Evolutionary conservation across 2,113 vertebrate genomes (phyloP).

Genomic region (Petromus typicus): DNA sequence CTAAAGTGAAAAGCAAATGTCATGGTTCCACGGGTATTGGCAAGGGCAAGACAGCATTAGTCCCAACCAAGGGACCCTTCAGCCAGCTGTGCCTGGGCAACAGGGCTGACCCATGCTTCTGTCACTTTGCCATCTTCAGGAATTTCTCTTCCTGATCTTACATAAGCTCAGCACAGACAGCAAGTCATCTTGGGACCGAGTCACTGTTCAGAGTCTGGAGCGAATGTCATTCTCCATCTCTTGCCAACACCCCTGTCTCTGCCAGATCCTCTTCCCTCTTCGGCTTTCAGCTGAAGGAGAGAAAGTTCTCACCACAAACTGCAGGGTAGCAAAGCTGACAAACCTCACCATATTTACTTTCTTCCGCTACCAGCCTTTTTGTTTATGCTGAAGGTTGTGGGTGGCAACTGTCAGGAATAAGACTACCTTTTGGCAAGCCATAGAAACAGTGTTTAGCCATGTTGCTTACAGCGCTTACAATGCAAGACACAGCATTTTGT

Average conservation of each 20-base stretch:
- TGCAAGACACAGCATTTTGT: background rate
- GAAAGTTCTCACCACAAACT: background rate
- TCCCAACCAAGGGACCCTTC: background rate
- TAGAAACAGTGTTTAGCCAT: background rate
- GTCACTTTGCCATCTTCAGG: too few species aligned
- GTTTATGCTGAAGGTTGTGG: background rate
- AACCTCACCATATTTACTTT: background rate
- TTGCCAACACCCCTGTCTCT: background rate
- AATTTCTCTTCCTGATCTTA: background rate
- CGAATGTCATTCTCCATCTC: fast-evolving
- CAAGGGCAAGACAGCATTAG: background rate
- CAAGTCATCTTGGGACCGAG: too few species aligned
- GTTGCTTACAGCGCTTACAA: background rate
- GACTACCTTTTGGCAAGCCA: too few species aligned
- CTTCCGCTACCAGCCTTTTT: background rate
- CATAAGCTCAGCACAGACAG: background rate
- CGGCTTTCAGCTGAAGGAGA: background rate
- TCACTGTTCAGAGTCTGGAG: background rate
- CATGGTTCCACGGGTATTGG: background rate
- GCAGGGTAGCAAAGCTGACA: background rate
- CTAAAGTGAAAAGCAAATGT: background rate
- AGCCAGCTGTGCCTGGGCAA: too few species aligned
- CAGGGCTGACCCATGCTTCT: background rate
- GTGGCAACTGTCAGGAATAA: too few species aligned
- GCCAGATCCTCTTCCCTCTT: background rate